Percentiles rank a stretch among this genome's conserved stretches.
Evolutionary conservation across 2,888 invertebrate genomes (phyloP).

Genomic region (Pseudanteris insignis): DNA sequence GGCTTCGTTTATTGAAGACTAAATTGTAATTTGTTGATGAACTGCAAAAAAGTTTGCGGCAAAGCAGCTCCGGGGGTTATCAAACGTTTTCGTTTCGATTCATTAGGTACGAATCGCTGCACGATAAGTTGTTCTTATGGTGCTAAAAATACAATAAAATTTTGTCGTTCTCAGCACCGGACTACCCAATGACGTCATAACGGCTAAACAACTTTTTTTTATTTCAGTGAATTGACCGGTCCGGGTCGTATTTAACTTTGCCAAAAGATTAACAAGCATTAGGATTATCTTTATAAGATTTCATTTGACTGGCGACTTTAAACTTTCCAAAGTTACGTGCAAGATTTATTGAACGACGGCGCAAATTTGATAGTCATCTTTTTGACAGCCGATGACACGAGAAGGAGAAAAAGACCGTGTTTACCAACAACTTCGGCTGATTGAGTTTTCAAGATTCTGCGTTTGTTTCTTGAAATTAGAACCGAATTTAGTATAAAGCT

Average conservation of each 20-base stretch:
- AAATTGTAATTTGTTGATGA: too few relatives aligned
- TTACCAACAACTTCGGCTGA: neutral
- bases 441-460: too few relatives aligned
- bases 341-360: conserved; percentile 3
- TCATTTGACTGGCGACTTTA: neutral
- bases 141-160: neutral
- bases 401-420: conserved; percentile 2
- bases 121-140: neutral
- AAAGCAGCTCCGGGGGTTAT: too few relatives aligned
- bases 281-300: conserved; percentile 6
- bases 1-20: too few relatives aligned
- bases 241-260: conserved; percentile 1
- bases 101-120: neutral
- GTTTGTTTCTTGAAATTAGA: too few relatives aligned
- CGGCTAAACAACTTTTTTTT: conserved; percentile 1
- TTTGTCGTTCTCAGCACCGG: neutral
- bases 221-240: neutral
- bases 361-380: conserved; percentile 3
- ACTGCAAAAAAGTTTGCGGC: neutral
- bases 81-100: conserved; percentile 5
- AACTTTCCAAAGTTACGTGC: conserved; percentile 6
- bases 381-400: conserved; percentile 7
- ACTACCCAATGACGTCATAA: conserved; percentile 1
- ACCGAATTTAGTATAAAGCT: too few relatives aligned
- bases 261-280: conserved; percentile 7